These are phyloP conservation scores for Drosophila jambulina DNA, from an alignment of 1,140 invertebrate species.

Conservation along the genomic window DNA sequence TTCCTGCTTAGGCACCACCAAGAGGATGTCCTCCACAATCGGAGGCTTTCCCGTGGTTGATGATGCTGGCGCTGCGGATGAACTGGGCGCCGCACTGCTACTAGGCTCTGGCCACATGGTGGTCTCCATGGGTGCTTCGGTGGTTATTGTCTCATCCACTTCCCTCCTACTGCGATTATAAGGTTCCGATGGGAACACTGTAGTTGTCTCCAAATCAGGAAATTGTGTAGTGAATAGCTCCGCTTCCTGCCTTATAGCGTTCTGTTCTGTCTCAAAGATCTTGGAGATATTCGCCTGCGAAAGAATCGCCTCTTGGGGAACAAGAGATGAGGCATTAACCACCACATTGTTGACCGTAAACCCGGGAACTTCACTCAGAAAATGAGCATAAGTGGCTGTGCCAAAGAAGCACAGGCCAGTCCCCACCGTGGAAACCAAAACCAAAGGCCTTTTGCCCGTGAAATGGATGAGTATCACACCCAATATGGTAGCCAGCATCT, in stretches of 20 bases:
- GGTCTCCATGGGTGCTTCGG: constrained; percentile 33
- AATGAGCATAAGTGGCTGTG: constrained; percentile 81
- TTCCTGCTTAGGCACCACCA: constrained; percentile 77
- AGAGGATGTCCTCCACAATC: constrained; percentile 63
- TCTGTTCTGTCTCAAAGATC: constrained; percentile 66
- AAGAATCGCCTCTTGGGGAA: constrained; percentile 72
- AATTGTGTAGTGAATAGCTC: constrained; percentile 46
- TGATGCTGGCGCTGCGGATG: neutral
- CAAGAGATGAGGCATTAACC: constrained; percentile 73
- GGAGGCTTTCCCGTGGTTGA: constrained; percentile 41
- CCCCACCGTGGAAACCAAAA: constrained; percentile 88
- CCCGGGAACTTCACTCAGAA: constrained; percentile 73
- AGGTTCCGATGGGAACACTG: constrained; percentile 36
- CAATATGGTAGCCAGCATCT: constrained; percentile 88
- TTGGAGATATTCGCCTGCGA: constrained; percentile 77
- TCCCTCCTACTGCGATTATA: constrained; percentile 54
- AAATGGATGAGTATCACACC: constrained; percentile 89
- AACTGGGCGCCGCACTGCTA: constrained; percentile 7
- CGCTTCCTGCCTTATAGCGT: constrained; percentile 37
- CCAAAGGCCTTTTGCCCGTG: constrained; percentile 89
- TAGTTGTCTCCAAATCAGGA: constrained; percentile 63
- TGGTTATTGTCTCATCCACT: constrained; percentile 37
- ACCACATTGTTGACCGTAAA: constrained; percentile 82
- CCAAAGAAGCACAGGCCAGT: constrained; percentile 88
- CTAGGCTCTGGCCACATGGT: constrained; percentile 35